Conservation (phyloP, 2,113 vertebrate genomes). For the Otolemur garnettii region DNA sequence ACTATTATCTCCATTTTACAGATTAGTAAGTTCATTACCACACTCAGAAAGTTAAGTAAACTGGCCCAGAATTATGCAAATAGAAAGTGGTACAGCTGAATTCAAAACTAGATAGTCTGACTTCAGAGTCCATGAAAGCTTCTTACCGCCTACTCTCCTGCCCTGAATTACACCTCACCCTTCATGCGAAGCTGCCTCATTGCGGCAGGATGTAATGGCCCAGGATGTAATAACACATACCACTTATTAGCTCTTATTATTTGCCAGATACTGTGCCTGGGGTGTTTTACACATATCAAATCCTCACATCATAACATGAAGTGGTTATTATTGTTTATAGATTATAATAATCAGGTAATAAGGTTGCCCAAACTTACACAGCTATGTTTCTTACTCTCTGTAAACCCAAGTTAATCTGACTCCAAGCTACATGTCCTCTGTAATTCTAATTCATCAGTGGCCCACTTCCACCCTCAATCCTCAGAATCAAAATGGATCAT, state of each 20-base stretch:
- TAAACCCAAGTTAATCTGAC: slow-evolving; percentile 16
- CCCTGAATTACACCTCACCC: not conserved
- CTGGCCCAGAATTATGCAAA: not conserved
- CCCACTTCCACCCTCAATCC: not conserved
- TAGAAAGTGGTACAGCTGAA: not conserved
- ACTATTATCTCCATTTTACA: not conserved
- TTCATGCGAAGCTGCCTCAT: not conserved
- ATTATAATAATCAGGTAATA: not conserved
- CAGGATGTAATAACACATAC: not conserved
- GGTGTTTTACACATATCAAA: not conserved
- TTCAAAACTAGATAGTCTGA: not conserved
- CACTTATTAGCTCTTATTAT: not conserved
- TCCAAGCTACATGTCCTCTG: not conserved
- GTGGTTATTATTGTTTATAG: not conserved
- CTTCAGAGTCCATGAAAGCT: not conserved
- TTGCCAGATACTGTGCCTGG: not conserved
- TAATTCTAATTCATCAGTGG: not conserved
- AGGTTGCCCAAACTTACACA: not conserved
- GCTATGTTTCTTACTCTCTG: not conserved
- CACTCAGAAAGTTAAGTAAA: not conserved
- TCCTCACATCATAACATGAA: not conserved
- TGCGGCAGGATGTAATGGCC: not conserved
- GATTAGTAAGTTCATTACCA: not conserved
- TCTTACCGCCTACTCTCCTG: not conserved
- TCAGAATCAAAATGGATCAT: not conserved